phyloP scores from a whole-genome alignment of 2,797 vertebrate genomes.

The Gadopsis bispinosus region DNA sequence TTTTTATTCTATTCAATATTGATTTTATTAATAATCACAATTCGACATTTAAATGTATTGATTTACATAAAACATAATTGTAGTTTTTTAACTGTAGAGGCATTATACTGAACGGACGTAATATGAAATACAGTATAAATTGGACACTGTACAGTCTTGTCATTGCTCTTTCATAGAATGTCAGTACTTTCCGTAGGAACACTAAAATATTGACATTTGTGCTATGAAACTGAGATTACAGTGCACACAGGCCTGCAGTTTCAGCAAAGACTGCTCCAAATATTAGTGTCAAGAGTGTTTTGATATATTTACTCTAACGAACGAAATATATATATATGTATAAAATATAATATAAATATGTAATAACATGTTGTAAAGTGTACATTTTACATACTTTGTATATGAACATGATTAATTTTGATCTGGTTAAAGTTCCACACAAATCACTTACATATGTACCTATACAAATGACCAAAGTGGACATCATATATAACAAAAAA shows the following conservation, averaged over 20 bases:
- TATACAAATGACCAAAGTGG: too few relatives aligned
- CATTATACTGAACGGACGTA: not conserved
- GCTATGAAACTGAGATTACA: not conserved
- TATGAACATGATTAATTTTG: too few relatives aligned
- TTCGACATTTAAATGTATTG: not conserved
- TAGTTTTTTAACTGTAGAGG: not conserved
- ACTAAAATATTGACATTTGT: not conserved
- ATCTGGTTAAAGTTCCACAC: too few relatives aligned
- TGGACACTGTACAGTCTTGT: not conserved
- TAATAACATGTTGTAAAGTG: too few relatives aligned
- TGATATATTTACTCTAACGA: too few relatives aligned
- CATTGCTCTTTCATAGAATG: not conserved
- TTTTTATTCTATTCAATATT: not conserved
- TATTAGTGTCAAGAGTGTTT: not conserved
- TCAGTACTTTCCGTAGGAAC: not conserved
- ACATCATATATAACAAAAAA: too few relatives aligned
- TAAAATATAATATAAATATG: too few relatives aligned
- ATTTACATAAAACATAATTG: not conserved
- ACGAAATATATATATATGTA: too few relatives aligned
- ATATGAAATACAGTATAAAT: not conserved
- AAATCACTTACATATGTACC: too few relatives aligned
- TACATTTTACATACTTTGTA: too few relatives aligned
- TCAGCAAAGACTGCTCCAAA: too few relatives aligned
- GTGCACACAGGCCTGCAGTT: not conserved
- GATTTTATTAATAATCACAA: not conserved